Conservation (phyloP, 2,113 vertebrate species). For the Choloepus hoffmanni region DNA sequence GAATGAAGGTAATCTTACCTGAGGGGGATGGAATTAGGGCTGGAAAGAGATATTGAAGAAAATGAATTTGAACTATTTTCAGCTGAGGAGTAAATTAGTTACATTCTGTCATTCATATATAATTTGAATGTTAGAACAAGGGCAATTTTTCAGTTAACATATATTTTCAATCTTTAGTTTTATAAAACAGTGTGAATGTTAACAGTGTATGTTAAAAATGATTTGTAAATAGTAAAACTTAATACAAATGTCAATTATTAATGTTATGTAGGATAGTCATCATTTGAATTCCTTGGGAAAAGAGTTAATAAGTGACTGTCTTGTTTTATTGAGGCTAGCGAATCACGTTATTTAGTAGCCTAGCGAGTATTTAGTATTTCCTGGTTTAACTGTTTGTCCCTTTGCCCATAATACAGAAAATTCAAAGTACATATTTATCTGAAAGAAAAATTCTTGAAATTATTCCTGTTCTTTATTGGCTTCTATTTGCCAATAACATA, state of each 20-base stretch:
- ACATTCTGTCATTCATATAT: neutral
- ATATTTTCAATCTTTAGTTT: slow-evolving; percentile 21
- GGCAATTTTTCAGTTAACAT: neutral
- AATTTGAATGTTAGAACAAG: slow-evolving; percentile 27
- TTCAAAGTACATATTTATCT: neutral
- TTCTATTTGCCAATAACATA: neutral
- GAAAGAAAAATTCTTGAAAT: slow-evolving; percentile 5
- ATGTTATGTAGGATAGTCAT: neutral
- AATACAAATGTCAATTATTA: neutral
- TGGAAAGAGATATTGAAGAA: neutral
- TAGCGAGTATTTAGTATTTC: slow-evolving; percentile 5
- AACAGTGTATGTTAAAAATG: neutral
- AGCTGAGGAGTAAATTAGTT: neutral
- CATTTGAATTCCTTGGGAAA: neutral
- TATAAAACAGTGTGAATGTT: neutral
- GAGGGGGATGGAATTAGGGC: neutral
- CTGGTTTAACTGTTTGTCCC: neutral
- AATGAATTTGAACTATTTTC: neutral
- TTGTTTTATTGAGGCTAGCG: neutral
- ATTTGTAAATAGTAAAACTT: slow-evolving; percentile 38
- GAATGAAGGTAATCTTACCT: neutral
- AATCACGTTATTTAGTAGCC: slow-evolving; percentile 8
- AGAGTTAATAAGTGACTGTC: slow-evolving; percentile 23
- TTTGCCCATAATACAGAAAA: neutral
- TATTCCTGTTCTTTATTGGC: neutral